Conservation (phyloP, 2,113 vertebrate species). For the Corydoras maculifer region DNA sequence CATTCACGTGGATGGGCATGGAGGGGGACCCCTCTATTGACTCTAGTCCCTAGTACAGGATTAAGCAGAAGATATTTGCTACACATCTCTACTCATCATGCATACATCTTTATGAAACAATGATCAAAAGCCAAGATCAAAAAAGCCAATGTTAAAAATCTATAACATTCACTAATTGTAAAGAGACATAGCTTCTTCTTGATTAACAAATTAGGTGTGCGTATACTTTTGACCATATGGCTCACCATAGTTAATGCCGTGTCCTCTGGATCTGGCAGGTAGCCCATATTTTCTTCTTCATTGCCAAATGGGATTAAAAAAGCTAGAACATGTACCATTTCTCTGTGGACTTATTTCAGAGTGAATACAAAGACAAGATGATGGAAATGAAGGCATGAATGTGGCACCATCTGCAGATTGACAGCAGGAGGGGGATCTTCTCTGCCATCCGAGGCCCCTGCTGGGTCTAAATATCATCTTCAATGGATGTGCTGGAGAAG, state of each 20-base stretch:
- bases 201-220: too few species aligned
- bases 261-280: slow-evolving; percentile 12
- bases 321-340: slow-evolving; percentile 21
- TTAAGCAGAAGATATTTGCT: too few species aligned
- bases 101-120: too few species aligned
- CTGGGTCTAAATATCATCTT: slow-evolving; percentile 62
- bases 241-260: background rate
- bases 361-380: slow-evolving; percentile 47
- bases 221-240: too few species aligned
- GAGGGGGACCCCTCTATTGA: too few species aligned
- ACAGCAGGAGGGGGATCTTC: slow-evolving; percentile 47
- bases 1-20: too few species aligned
- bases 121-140: too few species aligned
- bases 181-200: too few species aligned
- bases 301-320: slow-evolving; percentile 22
- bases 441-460: slow-evolving; percentile 50
- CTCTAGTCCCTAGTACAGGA: too few species aligned
- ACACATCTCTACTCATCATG: too few species aligned
- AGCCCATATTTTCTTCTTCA: background rate
- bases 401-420: slow-evolving; percentile 68
- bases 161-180: too few species aligned
- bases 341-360: slow-evolving; percentile 30
- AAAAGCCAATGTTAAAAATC: too few species aligned
- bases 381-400: slow-evolving; percentile 65
- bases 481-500: slow-evolving; percentile 50